Evolutionary conservation across 2,113 vertebrate species (phyloP).

Genomic region (Oncorhynchus mykiss): DNA sequence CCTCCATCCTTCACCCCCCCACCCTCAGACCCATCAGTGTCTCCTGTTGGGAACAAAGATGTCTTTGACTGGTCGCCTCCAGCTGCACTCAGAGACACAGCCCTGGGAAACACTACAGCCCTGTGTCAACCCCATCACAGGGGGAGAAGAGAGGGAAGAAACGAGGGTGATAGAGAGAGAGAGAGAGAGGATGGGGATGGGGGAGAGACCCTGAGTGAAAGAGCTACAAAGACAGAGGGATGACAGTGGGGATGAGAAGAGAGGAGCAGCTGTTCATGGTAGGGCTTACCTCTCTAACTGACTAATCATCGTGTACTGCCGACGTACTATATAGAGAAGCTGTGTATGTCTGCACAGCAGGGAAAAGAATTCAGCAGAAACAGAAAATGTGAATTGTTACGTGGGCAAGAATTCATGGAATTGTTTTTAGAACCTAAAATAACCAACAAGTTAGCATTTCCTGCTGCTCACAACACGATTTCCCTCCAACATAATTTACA

Average conservation of each 20-base stretch:
- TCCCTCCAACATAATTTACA: too few relatives aligned
- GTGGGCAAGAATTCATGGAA: too few relatives aligned
- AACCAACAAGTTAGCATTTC: too few relatives aligned
- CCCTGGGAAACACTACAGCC: slow-evolving; percentile 68
- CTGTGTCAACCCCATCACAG: slow-evolving; percentile 54
- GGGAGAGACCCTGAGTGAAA: slow-evolving; percentile 17
- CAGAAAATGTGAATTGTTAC: too few relatives aligned
- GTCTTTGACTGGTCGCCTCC: slow-evolving; percentile 72
- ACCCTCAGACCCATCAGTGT: slow-evolving; percentile 64
- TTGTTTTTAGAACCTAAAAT: too few relatives aligned
- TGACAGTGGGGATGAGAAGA: neutral
- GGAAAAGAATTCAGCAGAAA: too few relatives aligned
- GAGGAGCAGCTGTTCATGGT: neutral
- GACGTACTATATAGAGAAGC: too few relatives aligned
- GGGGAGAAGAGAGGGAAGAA: slow-evolving; percentile 31
- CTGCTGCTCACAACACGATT: too few relatives aligned
- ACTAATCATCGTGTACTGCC: too few relatives aligned
- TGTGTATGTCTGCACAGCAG: too few relatives aligned
- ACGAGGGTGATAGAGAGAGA: slow-evolving; percentile 40
- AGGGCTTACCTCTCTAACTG: neutral
- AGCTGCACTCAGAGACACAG: slow-evolving; percentile 75
- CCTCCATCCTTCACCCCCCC: slow-evolving; percentile 52
- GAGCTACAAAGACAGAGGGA: slow-evolving; percentile 11
- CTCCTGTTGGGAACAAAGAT: slow-evolving; percentile 74
- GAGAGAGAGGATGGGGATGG: slow-evolving; percentile 22